These are phyloP conservation scores for Heteractis magnifica DNA, from an alignment of 92 coral and sea anemone species.

Conservation along the genomic window DNA sequence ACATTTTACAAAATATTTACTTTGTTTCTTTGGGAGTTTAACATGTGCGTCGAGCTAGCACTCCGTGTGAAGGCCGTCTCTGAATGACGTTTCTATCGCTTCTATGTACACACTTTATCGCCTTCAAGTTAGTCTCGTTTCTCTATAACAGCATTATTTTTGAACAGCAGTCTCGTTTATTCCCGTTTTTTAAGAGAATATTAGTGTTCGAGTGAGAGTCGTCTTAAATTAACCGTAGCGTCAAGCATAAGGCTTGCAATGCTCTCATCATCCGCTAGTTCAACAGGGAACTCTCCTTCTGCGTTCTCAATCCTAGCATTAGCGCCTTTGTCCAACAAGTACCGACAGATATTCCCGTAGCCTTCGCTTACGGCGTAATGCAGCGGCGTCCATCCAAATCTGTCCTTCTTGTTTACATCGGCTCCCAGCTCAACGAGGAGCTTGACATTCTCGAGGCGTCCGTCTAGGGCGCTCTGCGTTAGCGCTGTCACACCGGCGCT, in stretches of 20 bases:
- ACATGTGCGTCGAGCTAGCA: no score
- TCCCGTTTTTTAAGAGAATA: neutral
- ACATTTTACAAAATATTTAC: no score
- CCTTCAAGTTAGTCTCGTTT: no score
- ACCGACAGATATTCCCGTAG: slow-evolving; percentile 81
- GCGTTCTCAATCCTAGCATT: slow-evolving; percentile 74
- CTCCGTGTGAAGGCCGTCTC: no score
- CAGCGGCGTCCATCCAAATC: slow-evolving; percentile 87
- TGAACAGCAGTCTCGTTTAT: neutral
- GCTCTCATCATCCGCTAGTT: slow-evolving; percentile 81
- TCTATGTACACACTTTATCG: no score
- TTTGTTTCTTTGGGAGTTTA: no score
- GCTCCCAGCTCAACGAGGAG: slow-evolving; percentile 90
- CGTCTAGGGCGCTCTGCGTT: slow-evolving; percentile 93
- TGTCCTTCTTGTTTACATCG: slow-evolving; percentile 75
- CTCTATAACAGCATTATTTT: no score
- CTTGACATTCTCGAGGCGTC: slow-evolving; percentile 75
- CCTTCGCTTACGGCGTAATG: slow-evolving; percentile 98
- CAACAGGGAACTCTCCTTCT: slow-evolving; percentile 85
- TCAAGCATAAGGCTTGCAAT: slow-evolving; percentile 64
- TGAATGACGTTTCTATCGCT: no score
- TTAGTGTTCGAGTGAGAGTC: slow-evolving; percentile 61
- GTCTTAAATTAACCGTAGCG: slow-evolving; percentile 63
- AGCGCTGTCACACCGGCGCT: slow-evolving; percentile 91
- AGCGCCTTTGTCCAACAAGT: slow-evolving; percentile 78